Percentiles rank a stretch among this genome's conserved stretches.
Conservation (phyloP, 2,113 vertebrate genomes). For the Platysteira castanea region DNA sequence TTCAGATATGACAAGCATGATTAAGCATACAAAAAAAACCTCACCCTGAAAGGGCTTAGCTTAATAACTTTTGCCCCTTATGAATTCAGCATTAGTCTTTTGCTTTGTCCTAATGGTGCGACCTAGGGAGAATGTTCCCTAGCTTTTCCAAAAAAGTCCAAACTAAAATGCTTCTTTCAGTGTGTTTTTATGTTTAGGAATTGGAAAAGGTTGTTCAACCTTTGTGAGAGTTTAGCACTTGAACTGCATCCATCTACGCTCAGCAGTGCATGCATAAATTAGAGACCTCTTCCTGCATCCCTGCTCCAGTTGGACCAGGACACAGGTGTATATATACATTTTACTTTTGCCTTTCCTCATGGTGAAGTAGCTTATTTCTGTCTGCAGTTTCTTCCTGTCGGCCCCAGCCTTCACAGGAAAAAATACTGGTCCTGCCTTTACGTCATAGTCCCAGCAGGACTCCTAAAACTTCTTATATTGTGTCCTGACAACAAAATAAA, state of each 20-base stretch:
- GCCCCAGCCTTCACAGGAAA: not conserved
- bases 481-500: slow-evolving; percentile 31
- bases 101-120: not conserved
- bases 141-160: not conserved
- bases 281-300: not conserved
- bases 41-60: not conserved
- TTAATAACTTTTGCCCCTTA: not conserved
- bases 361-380: not conserved
- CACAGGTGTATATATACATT: not conserved
- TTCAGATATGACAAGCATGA: not conserved
- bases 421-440: slow-evolving; percentile 1
- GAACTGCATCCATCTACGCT: rapidly evolving
- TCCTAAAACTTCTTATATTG: not conserved
- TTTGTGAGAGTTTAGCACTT: not conserved
- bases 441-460: not conserved
- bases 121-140: not conserved
- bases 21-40: not conserved
- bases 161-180: not conserved
- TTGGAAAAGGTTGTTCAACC: not conserved
- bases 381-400: not conserved
- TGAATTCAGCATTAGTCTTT: not conserved
- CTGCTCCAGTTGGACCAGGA: not conserved
- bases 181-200: not conserved
- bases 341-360: not conserved
- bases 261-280: not conserved